Conservation (phyloP, 2,113 vertebrate genomes). For the Hucho hucho region DNA sequence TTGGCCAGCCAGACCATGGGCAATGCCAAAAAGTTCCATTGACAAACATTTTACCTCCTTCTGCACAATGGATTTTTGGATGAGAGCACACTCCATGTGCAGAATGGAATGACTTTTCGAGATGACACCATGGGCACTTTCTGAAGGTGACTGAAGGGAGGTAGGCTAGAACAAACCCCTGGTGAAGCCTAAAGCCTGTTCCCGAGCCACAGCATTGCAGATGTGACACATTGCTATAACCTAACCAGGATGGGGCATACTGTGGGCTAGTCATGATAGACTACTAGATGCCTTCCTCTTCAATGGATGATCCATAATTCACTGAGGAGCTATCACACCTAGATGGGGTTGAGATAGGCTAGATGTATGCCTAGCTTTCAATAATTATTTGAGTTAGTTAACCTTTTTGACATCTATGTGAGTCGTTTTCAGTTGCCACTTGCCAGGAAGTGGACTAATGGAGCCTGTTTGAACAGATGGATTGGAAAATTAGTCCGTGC, state of each 20-base stretch:
- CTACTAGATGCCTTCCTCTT: no score
- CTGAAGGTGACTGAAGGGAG: conserved; percentile 14
- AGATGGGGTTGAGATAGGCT: no score
- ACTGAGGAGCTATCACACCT: background rate
- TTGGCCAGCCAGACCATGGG: conserved; percentile 17
- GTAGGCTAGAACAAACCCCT: no score
- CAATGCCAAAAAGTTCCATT: conserved; percentile 37
- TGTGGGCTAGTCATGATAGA: no score
- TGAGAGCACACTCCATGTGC: conserved; percentile 12
- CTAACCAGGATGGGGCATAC: no score
- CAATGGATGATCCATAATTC: no score
- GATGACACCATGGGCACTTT: conserved; percentile 14
- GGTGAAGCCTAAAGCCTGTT: background rate
- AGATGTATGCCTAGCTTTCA: no score
- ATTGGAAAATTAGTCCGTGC: background rate
- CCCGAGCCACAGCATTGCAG: background rate
- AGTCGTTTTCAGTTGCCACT: no score
- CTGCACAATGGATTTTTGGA: no score
- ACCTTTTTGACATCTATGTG: no score
- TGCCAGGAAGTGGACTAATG: no score
- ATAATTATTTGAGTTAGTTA: no score
- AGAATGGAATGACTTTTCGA: conserved; percentile 27
- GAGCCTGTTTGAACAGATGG: conserved; percentile 18
- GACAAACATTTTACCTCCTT: conserved; percentile 14
- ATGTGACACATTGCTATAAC: background rate